These are phyloP conservation scores for Patagioenas fasciata DNA, from an alignment of 2,113 vertebrate genomes.

Conservation along the genomic window DNA sequence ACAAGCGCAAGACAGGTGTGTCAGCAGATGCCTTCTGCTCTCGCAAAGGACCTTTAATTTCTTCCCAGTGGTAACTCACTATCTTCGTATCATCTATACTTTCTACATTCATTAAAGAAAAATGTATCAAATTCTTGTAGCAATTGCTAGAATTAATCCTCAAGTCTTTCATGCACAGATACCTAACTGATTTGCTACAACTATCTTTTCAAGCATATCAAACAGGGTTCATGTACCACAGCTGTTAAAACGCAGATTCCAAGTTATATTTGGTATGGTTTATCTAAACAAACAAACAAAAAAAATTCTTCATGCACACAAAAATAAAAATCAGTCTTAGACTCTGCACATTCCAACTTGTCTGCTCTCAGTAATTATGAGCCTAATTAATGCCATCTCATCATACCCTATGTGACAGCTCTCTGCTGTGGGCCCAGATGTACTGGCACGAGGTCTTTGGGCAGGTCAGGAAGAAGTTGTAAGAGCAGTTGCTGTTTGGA, in stretches of 20 bases:
- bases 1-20: constrained; percentile 70
- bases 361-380: neutral
- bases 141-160: neutral
- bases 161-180: neutral
- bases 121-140: neutral
- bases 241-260: neutral
- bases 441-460: neutral
- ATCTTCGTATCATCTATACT: constrained; percentile 79
- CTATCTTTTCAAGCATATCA: neutral
- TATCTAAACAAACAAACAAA: neutral
- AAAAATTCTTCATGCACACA: neutral
- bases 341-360: neutral
- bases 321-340: neutral
- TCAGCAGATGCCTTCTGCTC: constrained; percentile 71
- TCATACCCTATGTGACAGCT: neutral
- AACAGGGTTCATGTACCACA: neutral
- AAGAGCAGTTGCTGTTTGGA: neutral
- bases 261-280: neutral
- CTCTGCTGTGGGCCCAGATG: neutral
- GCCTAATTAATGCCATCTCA: neutral
- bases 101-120: constrained; percentile 67
- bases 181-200: neutral
- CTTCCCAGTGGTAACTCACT: constrained; percentile 82
- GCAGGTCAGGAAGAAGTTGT: neutral
- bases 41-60: constrained; percentile 76